These are phyloP conservation scores for Eupithecia insigniata DNA, from an alignment of 2,888 invertebrate genomes.

Conservation along the genomic window DNA sequence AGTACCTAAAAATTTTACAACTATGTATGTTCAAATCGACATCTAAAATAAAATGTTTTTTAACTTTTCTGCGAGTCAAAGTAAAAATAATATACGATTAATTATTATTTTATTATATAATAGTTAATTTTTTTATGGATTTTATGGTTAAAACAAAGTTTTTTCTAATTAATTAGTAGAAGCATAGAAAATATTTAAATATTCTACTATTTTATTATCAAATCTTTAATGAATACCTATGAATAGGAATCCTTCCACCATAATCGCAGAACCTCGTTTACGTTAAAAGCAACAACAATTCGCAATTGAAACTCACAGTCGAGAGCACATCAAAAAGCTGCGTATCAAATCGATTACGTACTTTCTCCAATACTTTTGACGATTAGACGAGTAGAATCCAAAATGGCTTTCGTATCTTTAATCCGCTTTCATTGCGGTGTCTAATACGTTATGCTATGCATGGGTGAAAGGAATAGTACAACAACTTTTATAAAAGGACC, in stretches of 20 bases:
- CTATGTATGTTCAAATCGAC: no score
- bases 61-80: background rate
- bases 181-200: background rate
- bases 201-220: background rate
- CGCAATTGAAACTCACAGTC: conserved; percentile 35
- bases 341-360: conserved; percentile 45
- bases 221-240: background rate
- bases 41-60: no score
- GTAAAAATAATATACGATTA: background rate
- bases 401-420: conserved; percentile 43
- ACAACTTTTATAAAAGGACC: conserved; percentile 34
- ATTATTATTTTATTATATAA: background rate
- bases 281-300: conserved; percentile 33
- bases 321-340: conserved; percentile 36
- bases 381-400: conserved; percentile 44
- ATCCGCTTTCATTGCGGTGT: conserved; percentile 42
- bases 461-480: conserved; percentile 32
- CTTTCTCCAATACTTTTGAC: conserved; percentile 46
- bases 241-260: background rate
- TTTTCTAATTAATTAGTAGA: no score
- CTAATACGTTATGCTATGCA: conserved; percentile 36
- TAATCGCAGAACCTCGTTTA: conserved; percentile 28
- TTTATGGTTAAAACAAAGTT: background rate
- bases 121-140: background rate
- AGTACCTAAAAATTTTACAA: no score